These are phyloP conservation scores for Onychorhynchus coronatus DNA, from an alignment of 2,113 vertebrate species.

Conservation along the genomic window DNA sequence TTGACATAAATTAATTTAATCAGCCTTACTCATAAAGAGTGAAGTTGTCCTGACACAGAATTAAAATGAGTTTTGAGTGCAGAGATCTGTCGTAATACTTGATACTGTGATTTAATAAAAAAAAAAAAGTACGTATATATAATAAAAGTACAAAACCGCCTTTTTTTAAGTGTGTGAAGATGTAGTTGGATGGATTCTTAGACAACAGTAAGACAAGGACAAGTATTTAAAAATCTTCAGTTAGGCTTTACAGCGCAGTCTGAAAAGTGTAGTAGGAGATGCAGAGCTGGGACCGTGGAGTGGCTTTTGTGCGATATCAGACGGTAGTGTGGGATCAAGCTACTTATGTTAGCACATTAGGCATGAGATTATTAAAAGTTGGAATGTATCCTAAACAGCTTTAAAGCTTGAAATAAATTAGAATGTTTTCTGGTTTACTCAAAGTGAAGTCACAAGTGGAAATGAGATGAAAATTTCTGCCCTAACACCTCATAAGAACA, in stretches of 20 bases:
- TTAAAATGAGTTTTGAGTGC: background rate
- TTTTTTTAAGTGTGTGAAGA: background rate
- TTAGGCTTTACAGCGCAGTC: background rate
- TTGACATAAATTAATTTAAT: background rate
- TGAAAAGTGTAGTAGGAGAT: background rate
- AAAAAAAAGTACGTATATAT: too few relatives aligned
- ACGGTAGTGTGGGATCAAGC: background rate
- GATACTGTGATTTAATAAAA: background rate
- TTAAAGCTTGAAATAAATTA: background rate
- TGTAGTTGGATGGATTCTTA: background rate
- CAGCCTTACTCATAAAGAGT: background rate
- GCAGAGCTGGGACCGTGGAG: background rate
- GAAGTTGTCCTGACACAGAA: background rate
- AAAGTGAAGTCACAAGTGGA: background rate
- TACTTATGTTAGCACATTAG: background rate
- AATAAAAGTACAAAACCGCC: accelerated
- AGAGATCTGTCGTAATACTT: background rate
- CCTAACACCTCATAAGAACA: background rate
- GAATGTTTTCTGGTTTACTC: background rate
- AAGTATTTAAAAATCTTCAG: background rate
- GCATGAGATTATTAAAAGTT: background rate
- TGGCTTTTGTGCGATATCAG: background rate
- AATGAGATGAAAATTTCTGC: background rate
- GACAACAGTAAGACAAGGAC: background rate
- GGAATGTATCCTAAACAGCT: background rate